Conservation (phyloP, 1,140 invertebrate species). For the Penaeus chinensis region DNA sequence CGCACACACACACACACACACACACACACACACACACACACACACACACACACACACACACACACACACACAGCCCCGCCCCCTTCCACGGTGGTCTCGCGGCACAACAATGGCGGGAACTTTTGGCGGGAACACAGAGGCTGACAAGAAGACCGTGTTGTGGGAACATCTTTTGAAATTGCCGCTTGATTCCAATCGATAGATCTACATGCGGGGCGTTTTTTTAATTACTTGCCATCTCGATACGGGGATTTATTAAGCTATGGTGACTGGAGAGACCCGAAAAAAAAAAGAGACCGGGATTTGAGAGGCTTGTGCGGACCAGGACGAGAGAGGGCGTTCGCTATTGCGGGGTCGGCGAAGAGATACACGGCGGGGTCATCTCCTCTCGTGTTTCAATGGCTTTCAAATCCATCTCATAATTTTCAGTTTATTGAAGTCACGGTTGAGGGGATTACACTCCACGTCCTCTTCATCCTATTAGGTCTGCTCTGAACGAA, state of each 20-base stretch:
- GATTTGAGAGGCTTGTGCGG: not conserved
- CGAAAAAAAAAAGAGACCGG: not conserved
- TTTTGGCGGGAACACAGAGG: too few species aligned
- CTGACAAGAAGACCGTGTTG: too few species aligned
- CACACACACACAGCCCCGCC: not conserved
- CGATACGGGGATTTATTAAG: too few species aligned
- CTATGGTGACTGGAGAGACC: not conserved
- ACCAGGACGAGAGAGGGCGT: not conserved
- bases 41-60: constrained; percentile 17
- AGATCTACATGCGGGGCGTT: too few species aligned
- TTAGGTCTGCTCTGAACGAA: constrained; percentile 36
- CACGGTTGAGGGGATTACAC: constrained; percentile 54
- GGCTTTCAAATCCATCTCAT: constrained; percentile 60
- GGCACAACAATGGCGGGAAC: too few species aligned
- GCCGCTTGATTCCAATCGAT: too few species aligned
- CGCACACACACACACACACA: not conserved
- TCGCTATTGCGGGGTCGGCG: not conserved
- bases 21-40: constrained; percentile 21
- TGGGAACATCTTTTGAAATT: too few species aligned
- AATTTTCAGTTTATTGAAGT: constrained; percentile 62
- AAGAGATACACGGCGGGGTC: constrained; percentile 8
- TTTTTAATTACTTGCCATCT: too few species aligned
- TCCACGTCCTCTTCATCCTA: constrained; percentile 38
- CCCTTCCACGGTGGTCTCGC: not conserved
- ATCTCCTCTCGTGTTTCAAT: constrained; percentile 50